A percentile compares a stretch with the other conserved stretches of the same genome.
These are phyloP conservation scores for Morpho achilles DNA, from an alignment of 2,888 invertebrate species.

Conservation along the genomic window DNA sequence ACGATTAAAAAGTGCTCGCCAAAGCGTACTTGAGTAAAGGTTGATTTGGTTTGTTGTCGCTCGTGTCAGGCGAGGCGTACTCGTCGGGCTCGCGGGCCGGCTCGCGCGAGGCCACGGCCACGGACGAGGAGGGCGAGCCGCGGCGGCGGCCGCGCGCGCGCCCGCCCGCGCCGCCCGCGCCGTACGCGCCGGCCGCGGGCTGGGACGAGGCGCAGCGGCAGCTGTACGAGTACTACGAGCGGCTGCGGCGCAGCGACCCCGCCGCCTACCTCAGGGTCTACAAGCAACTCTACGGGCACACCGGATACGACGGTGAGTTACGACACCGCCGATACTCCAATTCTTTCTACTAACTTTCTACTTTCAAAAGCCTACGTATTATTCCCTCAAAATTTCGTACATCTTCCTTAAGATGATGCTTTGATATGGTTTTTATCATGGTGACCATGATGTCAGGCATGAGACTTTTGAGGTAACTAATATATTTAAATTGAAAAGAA, in stretches of 20 bases:
- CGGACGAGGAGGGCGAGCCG: constrained; percentile 51
- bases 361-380: too few relatives aligned
- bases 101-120: constrained; percentile 55
- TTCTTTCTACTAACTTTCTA: too few relatives aligned
- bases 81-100: constrained; percentile 57
- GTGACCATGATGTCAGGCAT: too few relatives aligned
- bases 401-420: too few relatives aligned
- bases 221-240: constrained; percentile 87
- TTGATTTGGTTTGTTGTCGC: too few relatives aligned
- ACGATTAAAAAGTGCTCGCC: too few relatives aligned
- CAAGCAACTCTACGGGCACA: constrained; percentile 77
- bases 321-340: neutral
- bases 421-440: too few relatives aligned
- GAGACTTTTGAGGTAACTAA: too few relatives aligned
- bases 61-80: constrained; percentile 48
- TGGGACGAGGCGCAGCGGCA: constrained; percentile 71
- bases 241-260: constrained; percentile 87
- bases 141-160: constrained; percentile 8
- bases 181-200: constrained; percentile 24
- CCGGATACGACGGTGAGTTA: constrained; percentile 43
- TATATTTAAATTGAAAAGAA: too few relatives aligned
- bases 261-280: constrained; percentile 89
- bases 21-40: too few relatives aligned
- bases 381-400: too few relatives aligned
- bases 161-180: constrained; percentile 12